Percentiles rank a stretch among this genome's conserved stretches.
Evolutionary conservation across 1,140 invertebrate species (phyloP).

Genomic region (Bombus superbus): DNA sequence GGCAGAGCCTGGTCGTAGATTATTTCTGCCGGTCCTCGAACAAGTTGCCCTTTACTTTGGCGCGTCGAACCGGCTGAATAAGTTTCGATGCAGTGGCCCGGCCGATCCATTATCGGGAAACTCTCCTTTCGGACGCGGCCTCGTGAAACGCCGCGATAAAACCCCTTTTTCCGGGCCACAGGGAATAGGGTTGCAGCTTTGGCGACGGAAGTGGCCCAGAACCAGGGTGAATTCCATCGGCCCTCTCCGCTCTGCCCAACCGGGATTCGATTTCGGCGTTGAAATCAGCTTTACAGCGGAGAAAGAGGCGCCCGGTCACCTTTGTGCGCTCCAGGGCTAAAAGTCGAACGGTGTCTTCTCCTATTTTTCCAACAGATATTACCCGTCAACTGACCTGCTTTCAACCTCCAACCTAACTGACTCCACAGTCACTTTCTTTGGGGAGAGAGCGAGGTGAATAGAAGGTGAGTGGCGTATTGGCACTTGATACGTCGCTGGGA

Average conservation of each 20-base stretch:
- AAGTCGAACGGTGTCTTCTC: conserved; percentile 32
- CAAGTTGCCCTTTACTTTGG: conserved; percentile 29
- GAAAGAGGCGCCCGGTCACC: neutral
- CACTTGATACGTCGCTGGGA: neutral
- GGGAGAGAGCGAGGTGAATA: too few species aligned
- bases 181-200: conserved; percentile 26
- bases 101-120: conserved; percentile 55
- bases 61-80: conserved; percentile 41
- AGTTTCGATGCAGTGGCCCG: conserved; percentile 39
- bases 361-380: conserved; percentile 20
- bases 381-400: neutral
- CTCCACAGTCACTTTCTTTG: neutral
- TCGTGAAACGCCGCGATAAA: conserved; percentile 56
- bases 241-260: neutral
- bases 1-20: neutral
- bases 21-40: conserved; percentile 11
- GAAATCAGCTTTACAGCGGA: conserved; percentile 51
- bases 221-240: conserved; percentile 36
- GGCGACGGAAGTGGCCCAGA: conserved; percentile 23
- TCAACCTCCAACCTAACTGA: neutral
- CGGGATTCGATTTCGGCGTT: conserved; percentile 53
- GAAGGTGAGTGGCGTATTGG: neutral
- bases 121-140: conserved; percentile 44
- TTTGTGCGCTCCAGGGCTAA: neutral
- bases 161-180: conserved; percentile 10